These are phyloP conservation scores for Alosa sapidissima DNA, from an alignment of 2,797 vertebrate species.

Conservation along the genomic window DNA sequence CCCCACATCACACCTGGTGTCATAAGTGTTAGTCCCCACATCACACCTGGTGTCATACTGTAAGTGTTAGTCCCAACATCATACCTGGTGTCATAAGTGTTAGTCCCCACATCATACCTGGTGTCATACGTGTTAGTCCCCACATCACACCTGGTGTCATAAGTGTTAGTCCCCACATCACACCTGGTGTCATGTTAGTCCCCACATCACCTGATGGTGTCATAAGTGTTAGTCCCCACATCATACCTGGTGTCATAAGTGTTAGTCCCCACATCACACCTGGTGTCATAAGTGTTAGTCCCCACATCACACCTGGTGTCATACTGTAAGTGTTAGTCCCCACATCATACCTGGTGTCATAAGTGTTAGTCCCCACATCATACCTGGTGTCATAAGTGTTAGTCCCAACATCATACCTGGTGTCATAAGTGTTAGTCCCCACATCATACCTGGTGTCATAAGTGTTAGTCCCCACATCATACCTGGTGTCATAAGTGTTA, in stretches of 20 bases:
- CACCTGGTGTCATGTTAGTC: too few relatives aligned
- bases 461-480: slow-evolving; percentile 80
- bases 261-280: slow-evolving; percentile 86
- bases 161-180: too few relatives aligned
- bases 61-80: slow-evolving; percentile 74
- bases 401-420: slow-evolving; percentile 88
- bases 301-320: too few relatives aligned
- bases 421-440: slow-evolving; percentile 59
- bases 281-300: slow-evolving; percentile 53
- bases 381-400: slow-evolving; percentile 73
- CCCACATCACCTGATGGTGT: slow-evolving; percentile 87
- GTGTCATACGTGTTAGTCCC: slow-evolving; percentile 58
- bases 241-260: too few relatives aligned
- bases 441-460: slow-evolving; percentile 85
- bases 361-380: slow-evolving; percentile 77
- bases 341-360: slow-evolving; percentile 85
- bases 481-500: slow-evolving; percentile 69
- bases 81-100: slow-evolving; percentile 73
- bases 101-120: slow-evolving; percentile 90
- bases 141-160: slow-evolving; percentile 85
- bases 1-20: slow-evolving; percentile 90
- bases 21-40: slow-evolving; percentile 69
- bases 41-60: slow-evolving; percentile 81
- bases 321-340: slow-evolving; percentile 63
- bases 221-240: slow-evolving; percentile 92